These are phyloP conservation scores for Pangasius sanitwongsei DNA, from an alignment of 2,797 vertebrate species.

Conservation along the genomic window DNA sequence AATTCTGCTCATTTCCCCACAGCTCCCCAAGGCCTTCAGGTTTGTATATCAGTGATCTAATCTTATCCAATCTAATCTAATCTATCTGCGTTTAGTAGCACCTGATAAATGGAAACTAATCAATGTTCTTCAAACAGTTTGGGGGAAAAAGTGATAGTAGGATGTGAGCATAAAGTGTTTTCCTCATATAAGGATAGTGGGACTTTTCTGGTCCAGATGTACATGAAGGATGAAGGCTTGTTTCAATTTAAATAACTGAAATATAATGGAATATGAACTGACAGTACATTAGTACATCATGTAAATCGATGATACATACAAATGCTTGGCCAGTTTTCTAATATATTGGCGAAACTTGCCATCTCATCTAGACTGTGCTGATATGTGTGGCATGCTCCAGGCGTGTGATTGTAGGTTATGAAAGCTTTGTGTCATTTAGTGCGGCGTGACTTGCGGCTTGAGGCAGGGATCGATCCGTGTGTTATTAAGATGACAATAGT, in stretches of 20 bases:
- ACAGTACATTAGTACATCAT: not conserved
- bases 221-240: not conserved
- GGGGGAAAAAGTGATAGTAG: not conserved
- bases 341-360: not conserved
- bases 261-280: not conserved
- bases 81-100: not conserved
- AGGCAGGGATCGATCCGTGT: conserved; percentile 80
- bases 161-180: not conserved
- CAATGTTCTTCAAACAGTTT: not conserved
- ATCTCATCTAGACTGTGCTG: not conserved
- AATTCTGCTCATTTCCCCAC: not conserved
- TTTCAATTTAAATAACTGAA: not conserved
- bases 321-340: not conserved
- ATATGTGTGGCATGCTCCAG: conserved; percentile 49
- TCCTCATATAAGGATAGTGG: not conserved
- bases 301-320: not conserved
- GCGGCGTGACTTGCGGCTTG: conserved; percentile 70
- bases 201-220: not conserved
- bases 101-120: conserved; percentile 3
- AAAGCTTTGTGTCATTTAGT: conserved; percentile 77
- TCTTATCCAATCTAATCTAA: not conserved
- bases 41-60: conserved; percentile 10
- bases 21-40: not conserved
- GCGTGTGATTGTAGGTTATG: conserved; percentile 69
- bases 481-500: conserved; percentile 84